A percentile compares a stretch with the other conserved stretches of the same genome.
Evolutionary conservation across 1,140 invertebrate species (phyloP).

Genomic region (Charaxes varanes): DNA sequence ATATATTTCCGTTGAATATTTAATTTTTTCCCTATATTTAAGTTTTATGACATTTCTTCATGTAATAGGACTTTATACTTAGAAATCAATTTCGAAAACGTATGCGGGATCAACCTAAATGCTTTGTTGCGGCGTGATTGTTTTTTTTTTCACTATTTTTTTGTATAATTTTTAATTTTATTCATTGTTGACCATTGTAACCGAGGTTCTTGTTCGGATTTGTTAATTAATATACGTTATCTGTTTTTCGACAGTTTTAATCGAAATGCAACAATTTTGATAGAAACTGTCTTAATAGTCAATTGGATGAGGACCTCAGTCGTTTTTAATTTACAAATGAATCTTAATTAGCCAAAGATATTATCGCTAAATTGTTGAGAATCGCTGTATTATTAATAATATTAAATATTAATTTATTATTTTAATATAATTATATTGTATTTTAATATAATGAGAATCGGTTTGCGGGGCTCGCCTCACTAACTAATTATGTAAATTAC

Average conservation of each 20-base stretch:
- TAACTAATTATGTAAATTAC: conserved; percentile 44
- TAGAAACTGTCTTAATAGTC: no score
- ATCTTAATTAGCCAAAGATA: conserved; percentile 49
- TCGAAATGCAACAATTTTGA: no score
- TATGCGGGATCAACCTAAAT: conserved; percentile 20
- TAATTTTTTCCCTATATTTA: no score
- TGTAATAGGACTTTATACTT: no score
- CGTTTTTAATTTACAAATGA: conserved; percentile 17
- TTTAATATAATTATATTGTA: conserved; percentile 38
- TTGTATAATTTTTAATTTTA: conserved; percentile 32
- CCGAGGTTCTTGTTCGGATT: conserved; percentile 13
- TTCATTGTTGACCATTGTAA: conserved; percentile 29
- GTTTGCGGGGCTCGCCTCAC: conserved; percentile 24
- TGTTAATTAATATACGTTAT: conserved; percentile 7
- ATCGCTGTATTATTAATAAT: conserved; percentile 42
- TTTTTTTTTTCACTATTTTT: conserved; percentile 28
- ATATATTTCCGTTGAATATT: no score
- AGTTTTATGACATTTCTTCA: no score
- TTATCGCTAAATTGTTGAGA: conserved; percentile 34
- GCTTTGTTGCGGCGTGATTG: conserved; percentile 33
- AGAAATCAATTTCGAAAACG: no score
- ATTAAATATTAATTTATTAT: conserved; percentile 41
- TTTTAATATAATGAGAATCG: conserved; percentile 31
- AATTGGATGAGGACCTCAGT: conserved; percentile 3
- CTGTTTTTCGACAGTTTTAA: background rate